Evolutionary conservation across 2,888 invertebrate genomes (phyloP).

Genomic region (Zhuqinia jingwanae): DNA sequence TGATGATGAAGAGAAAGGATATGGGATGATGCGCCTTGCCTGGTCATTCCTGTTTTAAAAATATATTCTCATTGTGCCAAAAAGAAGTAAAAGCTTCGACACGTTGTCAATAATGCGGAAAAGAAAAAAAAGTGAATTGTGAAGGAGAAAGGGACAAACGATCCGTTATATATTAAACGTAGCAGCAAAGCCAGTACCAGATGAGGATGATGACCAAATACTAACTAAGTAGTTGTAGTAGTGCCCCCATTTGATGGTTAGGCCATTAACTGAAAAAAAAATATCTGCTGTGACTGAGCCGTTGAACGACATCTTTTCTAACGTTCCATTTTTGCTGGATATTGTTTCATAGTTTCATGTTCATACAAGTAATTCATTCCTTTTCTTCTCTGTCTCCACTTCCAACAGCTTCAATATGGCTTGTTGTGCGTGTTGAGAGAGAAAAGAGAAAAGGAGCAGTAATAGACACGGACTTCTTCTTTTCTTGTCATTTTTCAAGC

Average conservation of each 20-base stretch:
- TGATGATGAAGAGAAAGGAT: neutral
- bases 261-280: neutral
- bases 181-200: neutral
- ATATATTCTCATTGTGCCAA: neutral
- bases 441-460: neutral
- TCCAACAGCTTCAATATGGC: neutral
- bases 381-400: neutral
- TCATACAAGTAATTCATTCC: constrained; percentile 15
- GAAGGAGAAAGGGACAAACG: constrained; percentile 22
- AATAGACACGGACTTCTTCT: neutral
- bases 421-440: neutral
- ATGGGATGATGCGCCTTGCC: neutral
- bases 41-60: neutral
- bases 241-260: neutral
- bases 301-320: neutral
- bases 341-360: constrained; percentile 31
- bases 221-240: neutral
- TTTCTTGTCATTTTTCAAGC: constrained; percentile 61
- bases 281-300: neutral
- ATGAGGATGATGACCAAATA: constrained; percentile 47
- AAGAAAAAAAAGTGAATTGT: neutral
- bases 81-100: neutral
- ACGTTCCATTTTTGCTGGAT: constrained; percentile 44
- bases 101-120: constrained; percentile 8
- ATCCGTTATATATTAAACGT: neutral